phyloP scores from a whole-genome alignment of 2,888 invertebrate species.

The Catonia carolina region DNA sequence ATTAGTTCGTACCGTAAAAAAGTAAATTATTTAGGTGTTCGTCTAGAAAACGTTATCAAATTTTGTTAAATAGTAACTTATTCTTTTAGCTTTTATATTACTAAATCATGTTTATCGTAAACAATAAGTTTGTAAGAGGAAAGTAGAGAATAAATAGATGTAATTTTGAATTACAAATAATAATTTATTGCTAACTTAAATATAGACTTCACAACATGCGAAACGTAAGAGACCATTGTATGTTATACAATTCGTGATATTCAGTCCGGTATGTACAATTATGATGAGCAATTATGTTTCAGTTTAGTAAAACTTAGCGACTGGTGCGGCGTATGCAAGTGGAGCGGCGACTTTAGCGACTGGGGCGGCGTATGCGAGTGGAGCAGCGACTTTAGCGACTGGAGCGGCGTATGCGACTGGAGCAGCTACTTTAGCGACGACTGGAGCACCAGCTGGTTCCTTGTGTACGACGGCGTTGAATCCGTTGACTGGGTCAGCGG shows the following conservation, averaged over 20 bases:
- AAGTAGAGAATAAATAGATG: too few species aligned
- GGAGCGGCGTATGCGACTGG: constrained; percentile 29
- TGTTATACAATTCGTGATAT: not conserved
- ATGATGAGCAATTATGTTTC: not conserved
- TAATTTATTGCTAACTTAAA: constrained; percentile 5
- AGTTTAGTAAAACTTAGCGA: not conserved
- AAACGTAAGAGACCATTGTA: not conserved
- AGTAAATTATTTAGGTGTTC: too few species aligned
- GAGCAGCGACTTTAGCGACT: constrained; percentile 11
- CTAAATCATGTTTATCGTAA: not conserved
- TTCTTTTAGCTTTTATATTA: too few species aligned
- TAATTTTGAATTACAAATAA: constrained; percentile 1
- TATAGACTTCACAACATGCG: constrained; percentile 9
- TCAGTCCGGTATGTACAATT: not conserved
- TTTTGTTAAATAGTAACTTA: too few species aligned
- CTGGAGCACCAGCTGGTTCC: constrained; percentile 30
- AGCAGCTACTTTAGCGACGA: constrained; percentile 26
- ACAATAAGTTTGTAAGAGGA: not conserved
- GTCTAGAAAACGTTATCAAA: too few species aligned
- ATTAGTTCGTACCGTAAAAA: too few species aligned
- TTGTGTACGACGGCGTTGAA: constrained; percentile 37
- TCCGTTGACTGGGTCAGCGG: constrained; percentile 36
- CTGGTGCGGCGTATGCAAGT: constrained; percentile 27
- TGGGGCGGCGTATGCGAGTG: constrained; percentile 24
- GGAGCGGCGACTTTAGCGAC: constrained; percentile 25